Percentiles rank a stretch among this genome's conserved stretches.
These are phyloP conservation scores for Coranthus polyacanthus DNA, from an alignment of 2,797 vertebrate species.

Conservation along the genomic window DNA sequence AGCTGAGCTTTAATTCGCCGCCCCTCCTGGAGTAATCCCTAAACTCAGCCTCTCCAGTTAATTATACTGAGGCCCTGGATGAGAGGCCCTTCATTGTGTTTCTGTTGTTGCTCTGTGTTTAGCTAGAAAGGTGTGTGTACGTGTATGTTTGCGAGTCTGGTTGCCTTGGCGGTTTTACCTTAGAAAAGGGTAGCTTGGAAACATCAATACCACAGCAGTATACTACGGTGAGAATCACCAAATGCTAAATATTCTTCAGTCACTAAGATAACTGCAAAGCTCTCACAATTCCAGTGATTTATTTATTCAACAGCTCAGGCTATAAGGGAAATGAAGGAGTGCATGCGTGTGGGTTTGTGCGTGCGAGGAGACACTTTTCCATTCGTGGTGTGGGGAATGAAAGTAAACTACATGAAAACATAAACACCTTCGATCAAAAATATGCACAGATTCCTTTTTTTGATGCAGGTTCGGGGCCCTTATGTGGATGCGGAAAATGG, in stretches of 20 bases:
- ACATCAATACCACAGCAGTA: slow-evolving; percentile 56
- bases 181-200: slow-evolving; percentile 24
- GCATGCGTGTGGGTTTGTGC: neutral
- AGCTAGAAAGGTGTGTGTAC: slow-evolving; percentile 28
- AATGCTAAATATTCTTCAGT: slow-evolving; percentile 54
- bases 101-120: slow-evolving; percentile 61
- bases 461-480: slow-evolving; percentile 31
- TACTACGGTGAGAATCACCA: slow-evolving; percentile 48
- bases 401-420: slow-evolving; percentile 71
- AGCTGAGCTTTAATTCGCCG: slow-evolving; percentile 86
- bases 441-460: slow-evolving; percentile 48
- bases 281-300: slow-evolving; percentile 58
- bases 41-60: slow-evolving; percentile 85
- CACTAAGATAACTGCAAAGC: slow-evolving; percentile 48
- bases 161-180: slow-evolving; percentile 35
- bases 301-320: slow-evolving; percentile 58
- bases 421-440: slow-evolving; percentile 72
- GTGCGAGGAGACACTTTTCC: slow-evolving; percentile 35
- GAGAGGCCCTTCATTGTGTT: slow-evolving; percentile 78
- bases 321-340: slow-evolving; percentile 35
- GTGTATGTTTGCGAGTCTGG: slow-evolving; percentile 1
- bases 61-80: slow-evolving; percentile 82
- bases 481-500: slow-evolving; percentile 34
- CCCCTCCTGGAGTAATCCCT: slow-evolving; percentile 87
- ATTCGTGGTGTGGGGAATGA: slow-evolving; percentile 46